phyloP scores from a whole-genome alignment of 2,888 invertebrate species.

The Tolmerus cingulatus region DNA sequence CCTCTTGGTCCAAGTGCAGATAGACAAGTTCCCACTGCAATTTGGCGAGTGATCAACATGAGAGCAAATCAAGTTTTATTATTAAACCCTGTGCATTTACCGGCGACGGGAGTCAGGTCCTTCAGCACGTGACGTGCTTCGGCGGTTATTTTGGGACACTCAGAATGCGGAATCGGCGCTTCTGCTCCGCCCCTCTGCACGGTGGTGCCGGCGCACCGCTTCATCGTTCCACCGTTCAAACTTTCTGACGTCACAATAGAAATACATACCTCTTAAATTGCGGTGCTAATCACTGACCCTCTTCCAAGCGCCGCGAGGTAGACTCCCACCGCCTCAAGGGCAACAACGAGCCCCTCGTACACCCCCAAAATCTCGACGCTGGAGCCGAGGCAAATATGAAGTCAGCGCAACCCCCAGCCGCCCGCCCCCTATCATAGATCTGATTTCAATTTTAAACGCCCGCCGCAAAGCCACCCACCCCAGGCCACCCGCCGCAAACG shows the following conservation, averaged over 20 bases:
- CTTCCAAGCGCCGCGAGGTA: neutral
- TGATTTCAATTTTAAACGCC: neutral
- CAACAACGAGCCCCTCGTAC: neutral
- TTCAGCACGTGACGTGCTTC: conserved; percentile 1
- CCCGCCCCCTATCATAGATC: neutral
- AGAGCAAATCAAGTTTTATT: conserved; percentile 4
- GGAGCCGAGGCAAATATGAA: neutral
- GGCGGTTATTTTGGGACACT: neutral
- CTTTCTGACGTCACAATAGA: neutral
- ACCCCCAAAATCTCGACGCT: neutral
- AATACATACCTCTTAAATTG: neutral
- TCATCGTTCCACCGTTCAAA: neutral
- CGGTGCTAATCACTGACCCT: neutral
- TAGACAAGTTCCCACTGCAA: neutral
- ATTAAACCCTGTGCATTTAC: conserved; percentile 12
- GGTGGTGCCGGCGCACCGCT: neutral
- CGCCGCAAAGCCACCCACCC: neutral
- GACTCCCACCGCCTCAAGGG: neutral
- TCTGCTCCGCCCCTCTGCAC: neutral
- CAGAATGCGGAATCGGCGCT: conserved; percentile 11
- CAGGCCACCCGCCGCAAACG: neutral
- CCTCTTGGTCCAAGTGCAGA: neutral
- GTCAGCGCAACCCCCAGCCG: neutral
- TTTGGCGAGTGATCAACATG: conserved; percentile 21
- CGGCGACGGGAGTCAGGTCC: neutral